A percentile compares a stretch with the other conserved stretches of the same genome.
These are phyloP conservation scores for Ahaetulla prasina DNA, from an alignment of 2,113 vertebrate species.

Conservation along the genomic window DNA sequence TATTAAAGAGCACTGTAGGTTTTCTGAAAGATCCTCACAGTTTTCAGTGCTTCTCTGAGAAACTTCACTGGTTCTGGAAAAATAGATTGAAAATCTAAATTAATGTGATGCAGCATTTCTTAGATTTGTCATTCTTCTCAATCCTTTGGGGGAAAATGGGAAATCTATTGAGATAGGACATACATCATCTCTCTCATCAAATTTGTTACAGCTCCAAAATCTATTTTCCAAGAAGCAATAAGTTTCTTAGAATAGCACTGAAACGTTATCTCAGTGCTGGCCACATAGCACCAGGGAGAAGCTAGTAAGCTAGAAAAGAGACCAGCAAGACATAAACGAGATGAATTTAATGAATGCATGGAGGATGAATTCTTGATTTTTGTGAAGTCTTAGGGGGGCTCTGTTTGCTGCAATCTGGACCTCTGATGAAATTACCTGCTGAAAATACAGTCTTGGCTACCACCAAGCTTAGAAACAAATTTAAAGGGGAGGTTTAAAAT, in stretches of 20 bases:
- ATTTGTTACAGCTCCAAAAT: background rate
- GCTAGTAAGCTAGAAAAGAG: background rate
- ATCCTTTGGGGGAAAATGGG: background rate
- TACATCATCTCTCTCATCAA: background rate
- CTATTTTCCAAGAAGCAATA: slow-evolving; percentile 16
- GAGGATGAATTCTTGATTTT: slow-evolving; percentile 26
- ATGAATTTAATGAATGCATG: slow-evolving; percentile 18
- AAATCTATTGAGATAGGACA: background rate
- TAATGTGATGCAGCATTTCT: background rate
- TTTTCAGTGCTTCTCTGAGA: background rate
- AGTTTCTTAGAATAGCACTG: background rate
- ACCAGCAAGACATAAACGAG: background rate
- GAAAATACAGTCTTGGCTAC: slow-evolving; percentile 41
- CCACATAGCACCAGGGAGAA: background rate
- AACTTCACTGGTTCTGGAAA: background rate
- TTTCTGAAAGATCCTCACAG: background rate
- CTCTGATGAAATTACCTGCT: slow-evolving; percentile 36
- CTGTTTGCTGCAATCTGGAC: slow-evolving; percentile 21
- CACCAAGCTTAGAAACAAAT: slow-evolving; percentile 34
- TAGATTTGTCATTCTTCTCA: background rate
- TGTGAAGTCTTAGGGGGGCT: background rate
- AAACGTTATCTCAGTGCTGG: background rate
- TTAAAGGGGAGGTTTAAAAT: background rate
- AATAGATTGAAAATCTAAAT: background rate
- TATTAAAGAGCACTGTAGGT: background rate